phyloP scores from a whole-genome alignment of 2,888 invertebrate genomes.

The Chirona hameri region DNA sequence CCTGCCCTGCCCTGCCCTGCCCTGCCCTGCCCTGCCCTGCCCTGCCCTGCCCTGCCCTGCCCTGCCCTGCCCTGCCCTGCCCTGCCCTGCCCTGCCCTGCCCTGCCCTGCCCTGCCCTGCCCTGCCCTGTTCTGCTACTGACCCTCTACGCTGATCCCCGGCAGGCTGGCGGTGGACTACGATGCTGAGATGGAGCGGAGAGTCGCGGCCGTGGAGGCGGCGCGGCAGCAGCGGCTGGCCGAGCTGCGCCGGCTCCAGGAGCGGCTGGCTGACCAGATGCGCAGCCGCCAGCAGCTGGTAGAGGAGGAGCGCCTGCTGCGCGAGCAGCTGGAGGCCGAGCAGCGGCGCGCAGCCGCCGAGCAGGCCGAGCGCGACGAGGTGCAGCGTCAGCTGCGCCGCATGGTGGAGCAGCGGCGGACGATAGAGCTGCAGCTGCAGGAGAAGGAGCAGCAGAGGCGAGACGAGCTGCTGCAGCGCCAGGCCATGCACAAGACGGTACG shows the following conservation, averaged over 20 bases:
- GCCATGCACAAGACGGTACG: not conserved
- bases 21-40: too few species aligned
- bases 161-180: not conserved
- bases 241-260: conserved; percentile 34
- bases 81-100: not conserved
- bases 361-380: not conserved
- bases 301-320: conserved; percentile 35
- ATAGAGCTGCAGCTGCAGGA: conserved; percentile 14
- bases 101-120: not conserved
- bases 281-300: conserved; percentile 31
- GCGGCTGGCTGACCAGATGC: conserved; percentile 31
- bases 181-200: conserved; percentile 31
- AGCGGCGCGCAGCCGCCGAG: not conserved
- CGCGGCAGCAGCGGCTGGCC: conserved; percentile 34
- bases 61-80: too few species aligned
- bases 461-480: not conserved
- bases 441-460: not conserved
- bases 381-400: not conserved
- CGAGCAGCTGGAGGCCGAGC: not conserved
- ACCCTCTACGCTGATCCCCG: not conserved
- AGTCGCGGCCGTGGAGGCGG: conserved; percentile 34
- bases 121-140: not conserved
- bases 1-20: too few species aligned
- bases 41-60: too few species aligned
- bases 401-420: not conserved